Conservation (phyloP, 2,113 vertebrate species). For the Periophthalmodon schlosseri region DNA sequence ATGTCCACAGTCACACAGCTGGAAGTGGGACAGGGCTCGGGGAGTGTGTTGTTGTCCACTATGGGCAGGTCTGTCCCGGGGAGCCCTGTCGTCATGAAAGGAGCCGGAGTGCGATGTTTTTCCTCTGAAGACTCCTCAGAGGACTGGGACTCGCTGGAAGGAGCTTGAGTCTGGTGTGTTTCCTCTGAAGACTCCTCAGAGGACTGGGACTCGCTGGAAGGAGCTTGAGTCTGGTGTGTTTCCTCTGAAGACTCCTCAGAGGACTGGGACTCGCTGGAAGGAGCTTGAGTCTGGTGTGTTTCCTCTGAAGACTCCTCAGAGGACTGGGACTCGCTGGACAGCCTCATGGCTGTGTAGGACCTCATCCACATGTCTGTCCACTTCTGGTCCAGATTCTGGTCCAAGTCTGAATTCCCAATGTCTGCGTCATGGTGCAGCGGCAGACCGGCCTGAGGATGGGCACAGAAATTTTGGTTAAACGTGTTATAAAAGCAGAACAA, state of each 20-base stretch:
- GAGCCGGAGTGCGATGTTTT: not conserved
- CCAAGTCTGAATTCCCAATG: not conserved
- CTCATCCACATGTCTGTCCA: not conserved
- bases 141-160: constrained; percentile 6
- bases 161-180: no score
- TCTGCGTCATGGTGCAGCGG: not conserved
- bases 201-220: constrained; percentile 9
- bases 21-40: not conserved
- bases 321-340: constrained; percentile 9
- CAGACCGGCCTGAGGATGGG: not conserved
- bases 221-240: no score
- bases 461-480: no score
- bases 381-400: not conserved
- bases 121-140: not conserved
- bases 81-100: not conserved
- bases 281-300: no score
- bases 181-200: not conserved
- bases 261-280: constrained; percentile 9
- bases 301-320: not conserved
- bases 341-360: not conserved
- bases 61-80: not conserved
- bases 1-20: not conserved
- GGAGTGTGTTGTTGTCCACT: not conserved
- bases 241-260: not conserved
- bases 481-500: no score